Evolutionary conservation across 2,113 vertebrate genomes (phyloP).

Genomic region (Thamnaconus septentrionalis): DNA sequence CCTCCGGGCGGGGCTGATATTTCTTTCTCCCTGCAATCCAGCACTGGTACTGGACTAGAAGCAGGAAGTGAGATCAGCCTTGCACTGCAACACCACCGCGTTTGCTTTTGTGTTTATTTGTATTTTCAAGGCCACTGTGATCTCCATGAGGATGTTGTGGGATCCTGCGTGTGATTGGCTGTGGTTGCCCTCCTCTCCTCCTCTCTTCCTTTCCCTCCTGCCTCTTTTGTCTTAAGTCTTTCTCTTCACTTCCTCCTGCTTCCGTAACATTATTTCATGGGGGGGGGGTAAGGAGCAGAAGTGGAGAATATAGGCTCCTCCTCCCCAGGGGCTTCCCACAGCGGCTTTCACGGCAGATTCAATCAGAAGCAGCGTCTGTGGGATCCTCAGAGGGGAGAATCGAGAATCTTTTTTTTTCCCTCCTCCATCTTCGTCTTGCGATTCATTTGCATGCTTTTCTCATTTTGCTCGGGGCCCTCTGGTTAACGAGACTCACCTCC

Average conservation of each 20-base stretch:
- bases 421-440: too few relatives aligned
- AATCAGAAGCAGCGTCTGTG: slow-evolving; percentile 45
- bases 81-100: too few relatives aligned
- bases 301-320: slow-evolving; percentile 37
- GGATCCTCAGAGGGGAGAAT: slow-evolving; percentile 31
- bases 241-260: slow-evolving; percentile 43
- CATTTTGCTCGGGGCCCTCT: slow-evolving; percentile 46
- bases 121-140: background rate
- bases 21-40: too few relatives aligned
- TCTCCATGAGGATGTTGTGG: background rate
- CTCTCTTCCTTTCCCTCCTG: slow-evolving; percentile 34
- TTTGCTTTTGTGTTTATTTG: too few relatives aligned
- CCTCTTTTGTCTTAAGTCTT: slow-evolving; percentile 33
- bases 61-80: too few relatives aligned
- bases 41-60: too few relatives aligned
- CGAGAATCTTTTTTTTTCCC: slow-evolving; percentile 35
- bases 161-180: background rate
- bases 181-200: slow-evolving; percentile 10
- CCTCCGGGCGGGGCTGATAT: too few relatives aligned
- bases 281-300: slow-evolving; percentile 3
- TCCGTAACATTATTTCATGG: slow-evolving; percentile 62
- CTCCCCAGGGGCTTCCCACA: slow-evolving; percentile 23
- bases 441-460: slow-evolving; percentile 65
- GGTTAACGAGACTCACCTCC: slow-evolving; percentile 52
- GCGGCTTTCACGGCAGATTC: slow-evolving; percentile 52